Evolutionary conservation across 1,140 invertebrate species (phyloP).

Genomic region (Cotesia glomerata): DNA sequence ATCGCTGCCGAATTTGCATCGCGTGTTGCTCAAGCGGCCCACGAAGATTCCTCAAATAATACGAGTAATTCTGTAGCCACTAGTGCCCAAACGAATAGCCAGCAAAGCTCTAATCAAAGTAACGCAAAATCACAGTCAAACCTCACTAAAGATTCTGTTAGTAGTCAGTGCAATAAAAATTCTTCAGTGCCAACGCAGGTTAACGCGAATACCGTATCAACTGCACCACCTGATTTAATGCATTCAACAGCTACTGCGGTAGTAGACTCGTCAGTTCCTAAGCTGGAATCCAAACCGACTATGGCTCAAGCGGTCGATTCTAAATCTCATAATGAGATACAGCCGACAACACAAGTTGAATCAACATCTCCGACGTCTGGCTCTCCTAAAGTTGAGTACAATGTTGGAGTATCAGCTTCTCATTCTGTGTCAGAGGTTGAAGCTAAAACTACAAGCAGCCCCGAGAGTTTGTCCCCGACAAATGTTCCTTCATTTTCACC

Average conservation of each 20-base stretch:
- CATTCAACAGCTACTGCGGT: background rate
- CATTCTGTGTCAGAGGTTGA: conserved; percentile 2
- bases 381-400: conserved; percentile 41
- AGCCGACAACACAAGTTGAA: background rate
- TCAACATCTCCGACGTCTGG: conserved; percentile 13
- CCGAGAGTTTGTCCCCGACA: background rate
- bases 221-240: conserved; percentile 35
- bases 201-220: conserved; percentile 30
- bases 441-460: background rate
- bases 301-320: conserved; percentile 44
- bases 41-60: conserved; percentile 41
- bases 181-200: conserved; percentile 35
- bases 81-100: background rate
- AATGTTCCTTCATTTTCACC: background rate
- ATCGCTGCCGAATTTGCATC: conserved; percentile 55
- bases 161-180: conserved; percentile 41
- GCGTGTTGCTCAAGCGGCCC: conserved; percentile 50
- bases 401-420: background rate
- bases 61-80: conserved; percentile 8
- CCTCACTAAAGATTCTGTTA: conserved; percentile 36
- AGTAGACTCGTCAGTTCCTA: background rate
- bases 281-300: conserved; percentile 35
- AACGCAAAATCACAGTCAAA: conserved; percentile 37
- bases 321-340: conserved; percentile 43
- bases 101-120: conserved; percentile 19